These are phyloP conservation scores for Myrmecobius fasciatus DNA, from an alignment of 2,113 vertebrate genomes.

Conservation along the genomic window DNA sequence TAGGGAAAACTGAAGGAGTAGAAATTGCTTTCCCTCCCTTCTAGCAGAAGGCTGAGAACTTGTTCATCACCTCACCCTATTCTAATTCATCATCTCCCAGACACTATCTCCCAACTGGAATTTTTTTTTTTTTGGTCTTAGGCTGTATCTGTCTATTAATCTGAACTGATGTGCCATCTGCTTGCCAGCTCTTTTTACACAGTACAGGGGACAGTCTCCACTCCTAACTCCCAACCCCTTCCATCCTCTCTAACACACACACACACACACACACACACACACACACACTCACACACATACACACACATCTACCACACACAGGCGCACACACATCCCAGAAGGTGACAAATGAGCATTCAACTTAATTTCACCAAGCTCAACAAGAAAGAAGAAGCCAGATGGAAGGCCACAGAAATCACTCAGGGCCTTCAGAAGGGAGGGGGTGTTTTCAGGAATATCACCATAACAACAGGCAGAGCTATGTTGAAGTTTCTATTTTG, in stretches of 20 bases:
- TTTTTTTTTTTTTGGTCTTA: constrained; percentile 62
- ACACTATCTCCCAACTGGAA: constrained; percentile 29
- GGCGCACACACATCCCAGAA: constrained; percentile 49
- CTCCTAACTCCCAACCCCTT: background rate
- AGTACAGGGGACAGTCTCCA: constrained; percentile 43
- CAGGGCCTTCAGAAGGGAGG: constrained; percentile 54
- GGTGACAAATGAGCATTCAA: constrained; percentile 85
- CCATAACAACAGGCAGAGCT: constrained; percentile 82
- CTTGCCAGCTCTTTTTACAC: constrained; percentile 62
- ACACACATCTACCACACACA: constrained; percentile 11
- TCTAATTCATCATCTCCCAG: constrained; percentile 67
- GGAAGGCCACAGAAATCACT: constrained; percentile 73
- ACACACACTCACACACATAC: constrained; percentile 55
- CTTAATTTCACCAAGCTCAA: constrained; percentile 79
- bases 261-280: constrained; percentile 11
- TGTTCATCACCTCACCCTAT: constrained; percentile 27
- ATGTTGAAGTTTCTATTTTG: constrained; percentile 78
- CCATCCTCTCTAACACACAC: background rate
- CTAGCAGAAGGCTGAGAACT: background rate
- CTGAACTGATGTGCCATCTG: constrained; percentile 75
- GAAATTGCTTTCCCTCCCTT: accelerated
- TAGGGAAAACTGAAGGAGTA: background rate
- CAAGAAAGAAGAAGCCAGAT: constrained; percentile 81
- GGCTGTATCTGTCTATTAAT: constrained; percentile 79
- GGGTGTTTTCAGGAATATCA: constrained; percentile 73